Base-by-base conservation (phyloP, 2,113 vertebrate species). In the Orientallactaga bullata region DNA sequence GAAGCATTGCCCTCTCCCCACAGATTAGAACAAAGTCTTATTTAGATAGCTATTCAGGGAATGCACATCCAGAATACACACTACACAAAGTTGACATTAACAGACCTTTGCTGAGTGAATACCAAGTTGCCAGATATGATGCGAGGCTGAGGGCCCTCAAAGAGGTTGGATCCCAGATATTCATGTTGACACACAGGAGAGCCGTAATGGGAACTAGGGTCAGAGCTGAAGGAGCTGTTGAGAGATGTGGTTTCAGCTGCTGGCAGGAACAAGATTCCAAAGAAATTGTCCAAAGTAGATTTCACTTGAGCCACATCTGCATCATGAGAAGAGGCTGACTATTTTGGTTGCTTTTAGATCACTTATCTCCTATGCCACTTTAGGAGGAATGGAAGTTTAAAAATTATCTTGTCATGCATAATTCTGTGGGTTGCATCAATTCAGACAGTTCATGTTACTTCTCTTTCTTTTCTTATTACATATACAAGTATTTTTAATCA, bases 261-360 rank as follows among this genome's bases (percentile, higher is more conserved):
- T 69, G 16, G 35, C 32, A 60, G 42, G 26, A 81, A 86, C 7
- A 15, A 66, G 37, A 10, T 61, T 32, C 28, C 28, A 21, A 6
- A 13, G 13, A 47, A 80, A 20, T 30, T 87, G 77, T 80, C 58
- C 13, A 86, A 83, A 26, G 72, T 35, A 94, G 32, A 0, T 30
- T 82, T 87, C 65, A 76, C 23, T 47, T 83, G 76, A 88, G 28
- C 39, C 88, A 42, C 51, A 30, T 58, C 71, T 83, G 55, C 87
- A 94, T 60, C 73, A 72, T 66, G 51, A 96, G 82, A 79, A 85
- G 78, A 47, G 92, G 39, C 93, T 91, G 68, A 74, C 68, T 85
- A 51, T 88, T 96, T 90, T 88, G 71, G n/a, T 90, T 94, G 74
- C 9, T 95, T 97, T 90, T 77, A 94, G 55, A 93, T 82, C 66